Percentiles rank a stretch among this genome's conserved stretches.
phyloP scores from a whole-genome alignment of 2,888 invertebrate genomes.

The Esperia sulphurella region DNA sequence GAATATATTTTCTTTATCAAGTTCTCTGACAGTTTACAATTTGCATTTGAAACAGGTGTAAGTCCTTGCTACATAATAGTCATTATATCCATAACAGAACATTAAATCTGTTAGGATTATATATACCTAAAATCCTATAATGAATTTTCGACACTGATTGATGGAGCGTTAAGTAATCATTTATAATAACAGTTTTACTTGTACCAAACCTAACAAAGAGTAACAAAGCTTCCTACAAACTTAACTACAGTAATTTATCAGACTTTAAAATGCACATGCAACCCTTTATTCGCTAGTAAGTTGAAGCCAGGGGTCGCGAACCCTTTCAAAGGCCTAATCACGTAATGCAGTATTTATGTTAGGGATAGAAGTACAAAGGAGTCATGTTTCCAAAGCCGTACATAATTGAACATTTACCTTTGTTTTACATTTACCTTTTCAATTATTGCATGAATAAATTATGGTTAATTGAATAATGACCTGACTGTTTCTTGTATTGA shows the following conservation, averaged over 20 bases:
- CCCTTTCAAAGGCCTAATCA: slow-evolving; percentile 60
- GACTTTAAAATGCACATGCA: slow-evolving; percentile 22
- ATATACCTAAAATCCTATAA: no score
- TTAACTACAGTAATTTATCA: slow-evolving; percentile 30
- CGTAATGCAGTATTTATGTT: slow-evolving; percentile 53
- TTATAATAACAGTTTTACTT: slow-evolving; percentile 1
- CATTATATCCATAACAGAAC: no score
- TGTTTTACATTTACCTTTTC: neutral
- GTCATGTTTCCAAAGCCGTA: neutral
- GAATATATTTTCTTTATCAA: no score
- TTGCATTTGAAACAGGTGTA: no score
- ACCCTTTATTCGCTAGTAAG: neutral
- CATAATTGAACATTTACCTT: slow-evolving; percentile 3
- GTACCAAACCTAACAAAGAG: slow-evolving; percentile 4
- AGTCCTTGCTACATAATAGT: no score
- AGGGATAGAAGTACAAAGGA: slow-evolving; percentile 27
- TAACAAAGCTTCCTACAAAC: slow-evolving; percentile 15
- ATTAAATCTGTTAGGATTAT: no score
- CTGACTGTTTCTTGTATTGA: no score
- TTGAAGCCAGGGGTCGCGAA: slow-evolving; percentile 26
- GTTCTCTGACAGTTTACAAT: no score
- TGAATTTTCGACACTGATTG: no score
- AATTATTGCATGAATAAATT: neutral
- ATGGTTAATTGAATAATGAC: neutral
- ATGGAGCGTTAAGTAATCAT: neutral